These are phyloP conservation scores for Platysternon megacephalum DNA, from an alignment of 2,113 vertebrate species.

Conservation along the genomic window DNA sequence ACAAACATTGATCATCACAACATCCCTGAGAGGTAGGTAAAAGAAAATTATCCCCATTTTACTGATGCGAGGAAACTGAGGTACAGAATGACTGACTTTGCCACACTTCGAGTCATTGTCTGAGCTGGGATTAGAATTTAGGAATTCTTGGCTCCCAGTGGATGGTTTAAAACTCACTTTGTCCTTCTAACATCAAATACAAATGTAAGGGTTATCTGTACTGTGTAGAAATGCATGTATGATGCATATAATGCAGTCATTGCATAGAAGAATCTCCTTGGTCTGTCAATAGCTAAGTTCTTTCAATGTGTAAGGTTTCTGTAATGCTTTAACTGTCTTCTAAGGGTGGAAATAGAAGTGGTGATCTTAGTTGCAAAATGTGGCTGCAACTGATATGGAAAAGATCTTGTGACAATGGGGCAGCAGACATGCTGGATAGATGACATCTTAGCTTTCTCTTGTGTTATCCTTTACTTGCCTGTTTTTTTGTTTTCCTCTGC, in stretches of 20 bases:
- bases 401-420: no score
- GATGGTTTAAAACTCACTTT: background rate
- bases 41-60: background rate
- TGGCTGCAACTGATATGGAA: no score
- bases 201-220: background rate
- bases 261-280: background rate
- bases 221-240: background rate
- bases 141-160: background rate
- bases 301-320: background rate
- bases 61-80: background rate
- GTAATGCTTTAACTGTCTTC: background rate
- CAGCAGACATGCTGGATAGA: accelerated
- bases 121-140: background rate
- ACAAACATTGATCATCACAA: background rate
- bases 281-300: background rate
- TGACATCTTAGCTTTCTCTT: accelerated
- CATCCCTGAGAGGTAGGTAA: background rate
- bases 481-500: background rate
- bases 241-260: background rate
- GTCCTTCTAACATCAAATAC: background rate
- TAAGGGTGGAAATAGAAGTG: background rate
- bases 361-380: background rate
- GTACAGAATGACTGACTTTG: background rate
- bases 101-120: background rate
- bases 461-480: background rate